Base-by-base conservation (phyloP, 37 sponge, comb jelly and placozoan genomes). In the Agelas oroides region DNA sequence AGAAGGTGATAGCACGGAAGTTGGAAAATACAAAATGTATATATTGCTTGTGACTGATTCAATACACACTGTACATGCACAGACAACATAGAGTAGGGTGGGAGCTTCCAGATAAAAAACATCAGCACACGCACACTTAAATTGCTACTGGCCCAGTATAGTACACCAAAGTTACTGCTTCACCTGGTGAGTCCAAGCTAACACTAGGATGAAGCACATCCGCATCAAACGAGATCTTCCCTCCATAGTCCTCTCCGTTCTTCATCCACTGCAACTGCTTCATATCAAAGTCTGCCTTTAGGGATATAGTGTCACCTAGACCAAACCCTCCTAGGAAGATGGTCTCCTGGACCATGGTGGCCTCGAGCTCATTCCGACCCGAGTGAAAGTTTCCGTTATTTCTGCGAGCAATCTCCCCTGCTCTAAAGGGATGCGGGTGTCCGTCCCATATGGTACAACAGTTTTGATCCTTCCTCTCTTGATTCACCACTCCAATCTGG, bases 181-280 rank as follows among this genome's bases (percentile, higher is more conserved):
- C 97, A 15, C 92, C 92, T 18, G 97, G 97, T 18, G 87, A 90
- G 71, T 97, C 97, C 15, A 97, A 80, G 79, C 97, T 97, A 40
- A 94, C 90, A 38, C 85, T 82, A 0, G 97, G 97, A 36, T 77
- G 91, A 18, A 94, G 37, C 2, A 66, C 82, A 0, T 82, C 82
- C 27, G 71, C 69, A 18, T 83, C 68, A 35, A 85, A 67, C n/a
- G 56, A 28, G 18, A 86, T 75, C 19, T 63, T 67, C 18, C 67
- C 67, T 20, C 95, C 95, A 82, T 92, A 95, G 40, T 53, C 61
- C 62, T 91, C 90, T 27, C 95, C 90, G 54, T 97, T 97, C 57
- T 89, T 94, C 33, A 83, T 27, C 97, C 97, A 97, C 65, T 88
- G 83, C 14, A 97, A 80, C 54, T 83, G 81, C 37, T 71, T 71